Evolutionary conservation across 1,140 invertebrate genomes (phyloP).

Genomic region (Ceratina calcarata): DNA sequence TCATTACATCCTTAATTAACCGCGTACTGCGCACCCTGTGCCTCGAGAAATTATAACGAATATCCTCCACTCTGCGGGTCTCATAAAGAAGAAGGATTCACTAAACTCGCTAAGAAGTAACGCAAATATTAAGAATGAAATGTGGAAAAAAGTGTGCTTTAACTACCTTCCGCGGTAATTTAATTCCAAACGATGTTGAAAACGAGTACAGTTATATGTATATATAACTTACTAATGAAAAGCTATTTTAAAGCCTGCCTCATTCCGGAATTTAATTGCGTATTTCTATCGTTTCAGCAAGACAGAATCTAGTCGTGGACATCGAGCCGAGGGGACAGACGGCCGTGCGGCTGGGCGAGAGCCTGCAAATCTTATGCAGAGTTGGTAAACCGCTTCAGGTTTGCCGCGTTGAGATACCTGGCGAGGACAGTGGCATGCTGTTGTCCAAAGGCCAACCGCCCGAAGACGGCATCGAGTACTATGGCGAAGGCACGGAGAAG

Average conservation of each 20-base stretch:
- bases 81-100: neutral
- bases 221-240: too few relatives aligned
- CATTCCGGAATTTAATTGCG: neutral
- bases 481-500: conserved; percentile 80
- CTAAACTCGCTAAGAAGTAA: neutral
- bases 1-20: neutral
- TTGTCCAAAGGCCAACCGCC: conserved; percentile 61
- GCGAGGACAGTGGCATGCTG: conserved; percentile 70
- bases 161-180: neutral
- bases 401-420: conserved; percentile 81
- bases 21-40: neutral
- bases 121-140: conserved; percentile 15
- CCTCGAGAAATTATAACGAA: conserved; percentile 1
- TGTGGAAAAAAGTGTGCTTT: neutral
- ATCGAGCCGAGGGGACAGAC: conserved; percentile 70
- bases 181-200: neutral
- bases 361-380: conserved; percentile 78
- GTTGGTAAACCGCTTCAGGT: conserved; percentile 72
- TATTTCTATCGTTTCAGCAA: conserved; percentile 56
- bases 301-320: conserved; percentile 61
- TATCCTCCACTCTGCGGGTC: neutral
- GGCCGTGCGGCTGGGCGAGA: conserved; percentile 74
- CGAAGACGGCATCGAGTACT: conserved; percentile 80
- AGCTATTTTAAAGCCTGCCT: too few relatives aligned
- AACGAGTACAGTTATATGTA: too few relatives aligned